A percentile compares a stretch with the other conserved stretches of the same genome.
Conservation (phyloP, 2,888 invertebrate species). For the Cataglyphis livida region DNA sequence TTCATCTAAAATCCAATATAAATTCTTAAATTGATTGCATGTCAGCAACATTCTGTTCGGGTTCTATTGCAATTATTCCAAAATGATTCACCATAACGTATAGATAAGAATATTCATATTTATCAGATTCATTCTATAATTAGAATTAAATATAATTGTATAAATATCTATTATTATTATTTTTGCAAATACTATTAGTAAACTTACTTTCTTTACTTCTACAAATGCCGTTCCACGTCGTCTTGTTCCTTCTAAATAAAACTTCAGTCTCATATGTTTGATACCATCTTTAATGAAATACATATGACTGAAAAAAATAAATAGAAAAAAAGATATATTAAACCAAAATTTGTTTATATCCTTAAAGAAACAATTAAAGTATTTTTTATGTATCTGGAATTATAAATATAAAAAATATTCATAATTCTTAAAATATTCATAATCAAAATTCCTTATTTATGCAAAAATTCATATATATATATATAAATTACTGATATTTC, state of each 20-base stretch:
- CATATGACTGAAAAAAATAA: slow-evolving; percentile 87
- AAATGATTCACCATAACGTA: slow-evolving; percentile 94
- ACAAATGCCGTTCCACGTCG: slow-evolving; percentile 94
- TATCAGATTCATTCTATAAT: slow-evolving; percentile 91
- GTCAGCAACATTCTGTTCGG: slow-evolving; percentile 87
- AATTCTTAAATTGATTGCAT: not conserved
- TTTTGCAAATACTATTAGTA: no score
- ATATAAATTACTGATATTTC: not conserved
- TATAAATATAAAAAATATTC: not conserved
- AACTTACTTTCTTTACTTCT: slow-evolving; percentile 93
- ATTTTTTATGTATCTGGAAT: not conserved
- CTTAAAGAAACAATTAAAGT: not conserved
- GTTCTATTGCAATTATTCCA: slow-evolving; percentile 92
- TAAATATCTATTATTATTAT: not conserved
- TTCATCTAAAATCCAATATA: not conserved
- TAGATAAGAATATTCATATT: slow-evolving; percentile 93
- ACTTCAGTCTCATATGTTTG: slow-evolving; percentile 88
- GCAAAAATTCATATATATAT: not conserved
- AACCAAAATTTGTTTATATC: not conserved
- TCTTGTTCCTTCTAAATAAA: slow-evolving; percentile 94
- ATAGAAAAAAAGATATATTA: not conserved
- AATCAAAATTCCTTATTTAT: not conserved
- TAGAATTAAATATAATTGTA: slow-evolving; percentile 55
- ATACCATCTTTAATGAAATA: slow-evolving; percentile 86
- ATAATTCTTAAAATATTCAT: no score